Conservation (phyloP, 2,797 vertebrate genomes). For the Erithacus rubecula region DNA sequence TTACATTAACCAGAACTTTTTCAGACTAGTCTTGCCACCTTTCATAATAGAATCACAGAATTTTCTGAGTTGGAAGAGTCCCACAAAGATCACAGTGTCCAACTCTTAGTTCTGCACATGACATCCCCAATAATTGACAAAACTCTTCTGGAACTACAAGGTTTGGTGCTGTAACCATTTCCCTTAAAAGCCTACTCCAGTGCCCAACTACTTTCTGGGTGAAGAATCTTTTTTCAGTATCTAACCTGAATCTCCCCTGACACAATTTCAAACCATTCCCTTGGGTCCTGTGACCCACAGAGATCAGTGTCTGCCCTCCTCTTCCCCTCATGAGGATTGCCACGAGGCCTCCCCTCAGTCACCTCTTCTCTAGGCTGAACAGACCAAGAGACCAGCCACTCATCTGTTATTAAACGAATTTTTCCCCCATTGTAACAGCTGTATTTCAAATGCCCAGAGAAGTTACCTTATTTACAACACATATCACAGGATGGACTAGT, state of each 20-base stretch:
- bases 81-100: no score
- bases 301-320: neutral
- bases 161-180: no score
- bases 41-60: neutral
- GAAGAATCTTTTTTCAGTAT: neutral
- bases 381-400: neutral
- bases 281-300: neutral
- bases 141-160: neutral
- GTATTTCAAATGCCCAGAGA: neutral
- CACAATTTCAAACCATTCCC: neutral
- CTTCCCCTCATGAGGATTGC: neutral
- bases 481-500: accelerated
- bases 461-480: neutral
- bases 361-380: neutral
- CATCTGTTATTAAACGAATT: neutral
- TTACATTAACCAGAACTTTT: neutral
- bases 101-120: neutral
- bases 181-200: neutral
- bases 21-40: neutral
- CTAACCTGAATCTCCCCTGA: neutral
- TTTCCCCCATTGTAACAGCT: neutral
- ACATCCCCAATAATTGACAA: neutral
- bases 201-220: no score
- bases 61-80: neutral
- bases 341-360: neutral